Evolutionary conservation across 2,797 vertebrate species (phyloP), one percentile per base, ranked within the genome.

Genomic region (Sebastes matsubarae): DNA sequence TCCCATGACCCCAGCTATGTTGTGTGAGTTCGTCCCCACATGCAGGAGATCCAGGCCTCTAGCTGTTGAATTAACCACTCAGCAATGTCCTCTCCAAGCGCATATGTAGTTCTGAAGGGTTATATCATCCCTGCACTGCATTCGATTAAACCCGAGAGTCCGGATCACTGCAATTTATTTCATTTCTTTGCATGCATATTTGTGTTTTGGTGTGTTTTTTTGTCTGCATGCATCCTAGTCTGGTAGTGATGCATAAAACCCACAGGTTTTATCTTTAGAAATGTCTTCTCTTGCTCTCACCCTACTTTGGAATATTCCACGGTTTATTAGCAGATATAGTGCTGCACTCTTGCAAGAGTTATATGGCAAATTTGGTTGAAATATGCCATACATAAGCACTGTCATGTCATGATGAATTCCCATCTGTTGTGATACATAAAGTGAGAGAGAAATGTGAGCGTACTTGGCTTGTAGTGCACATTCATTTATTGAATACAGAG

Each of bases 401-500:
- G 64, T 11, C 32, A 6, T 58, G 57, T 32, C 22, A 73, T 68
- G 16, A 73, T 24, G 46, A 1, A 50, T 32, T 16, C 6, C 24
- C n/a, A 54, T 24, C 29, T 38, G 20, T 9, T 34, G 20, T 52
- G 58, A 75, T 65, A 22, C 57, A 52, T 14, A 10, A 38, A 25
- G 34, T 58, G 16, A 20, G 25, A 67, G 16, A 67, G n/a, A 57
- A 30, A 32, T 54, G 1, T 57, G 13, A 65, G 52, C 42, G 32
- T 32, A 24, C 46, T 66, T 68, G 67, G 29, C 72, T 63, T 32
- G n/a, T 61, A 24, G 10, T 32, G 25, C 34, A 57, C 14, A 73
- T 84, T 87, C 14, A 83, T 80, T 88, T 78, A 88, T 66, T 86
- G n/a, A 86, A 83, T 38, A 80, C 55, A 71, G 67, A 58, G 58